These are phyloP conservation scores for Euspilapteryx auroguttella DNA, from an alignment of 2,888 invertebrate genomes.

Conservation along the genomic window DNA sequence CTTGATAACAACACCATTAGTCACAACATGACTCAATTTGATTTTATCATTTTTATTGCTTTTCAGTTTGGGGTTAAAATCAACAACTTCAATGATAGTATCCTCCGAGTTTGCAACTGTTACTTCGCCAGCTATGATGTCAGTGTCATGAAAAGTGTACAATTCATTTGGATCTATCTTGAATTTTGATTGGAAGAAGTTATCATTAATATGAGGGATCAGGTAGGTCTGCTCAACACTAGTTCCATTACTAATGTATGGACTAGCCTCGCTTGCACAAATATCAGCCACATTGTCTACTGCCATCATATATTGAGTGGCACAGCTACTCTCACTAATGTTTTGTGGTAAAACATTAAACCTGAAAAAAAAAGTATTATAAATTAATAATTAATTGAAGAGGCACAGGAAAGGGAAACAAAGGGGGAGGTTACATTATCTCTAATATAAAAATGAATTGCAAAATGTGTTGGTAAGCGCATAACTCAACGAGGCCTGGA, in stretches of 20 bases:
- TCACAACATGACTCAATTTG: no score
- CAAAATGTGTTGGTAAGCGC: no score
- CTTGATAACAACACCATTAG: no score
- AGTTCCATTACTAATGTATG: slow-evolving; percentile 44
- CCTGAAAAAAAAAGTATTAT: slow-evolving; percentile 21
- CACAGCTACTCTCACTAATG: slow-evolving; percentile 53
- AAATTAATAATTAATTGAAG: no score
- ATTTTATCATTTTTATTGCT: no score
- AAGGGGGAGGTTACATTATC: no score
- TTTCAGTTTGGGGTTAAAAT: no score
- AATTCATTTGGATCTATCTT: slow-evolving; percentile 55
- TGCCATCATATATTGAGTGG: slow-evolving; percentile 53
- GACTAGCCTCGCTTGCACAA: slow-evolving; percentile 42
- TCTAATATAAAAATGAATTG: no score
- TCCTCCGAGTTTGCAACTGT: slow-evolving; percentile 53
- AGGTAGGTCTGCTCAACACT: slow-evolving; percentile 46
- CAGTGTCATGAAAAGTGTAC: slow-evolving; percentile 53
- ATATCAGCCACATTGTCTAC: slow-evolving; percentile 42
- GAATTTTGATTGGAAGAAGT: slow-evolving; percentile 46
- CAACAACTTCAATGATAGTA: no score
- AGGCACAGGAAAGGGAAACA: no score
- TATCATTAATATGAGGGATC: slow-evolving; percentile 44
- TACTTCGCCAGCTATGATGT: slow-evolving; percentile 48
- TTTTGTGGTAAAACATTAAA: slow-evolving; percentile 56
- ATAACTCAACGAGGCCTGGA: no score